Evolutionary conservation across 1,140 invertebrate species (phyloP), one percentile per base, ranked within the genome.

Genomic region (Hylyphantes graminicola): DNA sequence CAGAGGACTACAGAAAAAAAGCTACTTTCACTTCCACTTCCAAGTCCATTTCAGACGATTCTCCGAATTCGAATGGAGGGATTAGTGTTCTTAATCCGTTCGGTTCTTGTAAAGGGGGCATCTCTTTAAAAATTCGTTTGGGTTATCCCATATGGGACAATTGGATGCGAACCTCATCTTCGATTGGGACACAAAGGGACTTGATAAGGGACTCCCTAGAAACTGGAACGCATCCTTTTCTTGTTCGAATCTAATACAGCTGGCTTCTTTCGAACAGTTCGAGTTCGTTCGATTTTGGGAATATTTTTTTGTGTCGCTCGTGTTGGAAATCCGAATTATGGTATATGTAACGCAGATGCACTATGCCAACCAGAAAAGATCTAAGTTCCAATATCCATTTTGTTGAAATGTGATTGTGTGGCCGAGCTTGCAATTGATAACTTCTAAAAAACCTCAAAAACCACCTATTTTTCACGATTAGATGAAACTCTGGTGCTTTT

Each of bases 111-210:
- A 70, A 73, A 64, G 79, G 68, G 55, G 79, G 67, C 35, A 55
- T 67, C 76, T 63, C 68, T 81, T 67, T 76, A 81, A 81, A 81
- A 81, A 81, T 57, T 81, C 67, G 79, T 81, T 81, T 81, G 57
- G 13, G 35, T 61, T 74, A 67, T 63, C 19, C 51, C 63, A 21
- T 51, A 8, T 21, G 21, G n/a, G 17, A 63, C 67, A 72, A 81
- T 55, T 35, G 68, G 53, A 48, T n/a, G 19, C 54, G 21, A 19
- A 81, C 57, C 61, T 17, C 68, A 81, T 81, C 79, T 81, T 81
- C 55, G 79, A 81, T 81, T 81, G 15, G 11, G 48, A 35, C 8
- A 81, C 79, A 81, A 81, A 21, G 54, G 54, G 67, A 50, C 59
- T 63, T 81, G 79, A 81, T 81, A 81, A 81, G 64, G 68, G 9